Conservation (phyloP, 1,140 invertebrate genomes). For the Drosophila trapezifrons region DNA sequence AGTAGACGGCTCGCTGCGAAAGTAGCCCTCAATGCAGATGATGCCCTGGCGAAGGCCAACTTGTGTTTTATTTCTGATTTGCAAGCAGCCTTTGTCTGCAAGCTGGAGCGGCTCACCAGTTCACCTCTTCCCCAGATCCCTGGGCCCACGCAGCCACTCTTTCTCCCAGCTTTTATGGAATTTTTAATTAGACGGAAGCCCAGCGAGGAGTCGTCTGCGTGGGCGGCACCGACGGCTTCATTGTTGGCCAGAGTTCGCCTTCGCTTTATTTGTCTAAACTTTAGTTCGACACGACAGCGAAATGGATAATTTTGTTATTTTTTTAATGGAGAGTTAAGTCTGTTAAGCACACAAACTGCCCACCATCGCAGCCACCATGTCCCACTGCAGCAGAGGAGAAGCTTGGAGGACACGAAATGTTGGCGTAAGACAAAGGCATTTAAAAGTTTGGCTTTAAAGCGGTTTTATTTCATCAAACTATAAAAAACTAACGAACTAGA, state of each 20-base stretch:
- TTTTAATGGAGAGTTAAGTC: slow-evolving; percentile 14
- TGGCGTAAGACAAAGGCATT: not conserved
- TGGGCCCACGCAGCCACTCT: not conserved
- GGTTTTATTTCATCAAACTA: too few relatives aligned
- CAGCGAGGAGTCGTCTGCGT: slow-evolving; percentile 20
- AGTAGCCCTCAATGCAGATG: slow-evolving; percentile 59
- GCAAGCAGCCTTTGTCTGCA: slow-evolving; percentile 44
- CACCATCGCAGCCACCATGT: not conserved
- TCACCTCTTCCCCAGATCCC: slow-evolving; percentile 5
- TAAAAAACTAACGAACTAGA: too few relatives aligned
- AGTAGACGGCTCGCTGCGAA: slow-evolving; percentile 52
- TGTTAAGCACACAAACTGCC: slow-evolving; percentile 5
- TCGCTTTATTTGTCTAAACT: slow-evolving; percentile 25
- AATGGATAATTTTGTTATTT: slow-evolving; percentile 24
- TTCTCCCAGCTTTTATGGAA: slow-evolving; percentile 59
- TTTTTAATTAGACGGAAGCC: slow-evolving; percentile 69
- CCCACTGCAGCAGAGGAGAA: too few relatives aligned
- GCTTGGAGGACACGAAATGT: not conserved
- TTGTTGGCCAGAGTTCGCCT: slow-evolving; percentile 7
- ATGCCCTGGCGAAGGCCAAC: slow-evolving; percentile 29
- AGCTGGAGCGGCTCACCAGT: slow-evolving; percentile 3
- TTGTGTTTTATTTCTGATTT: slow-evolving; percentile 45
- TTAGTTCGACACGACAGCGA: slow-evolving; percentile 11
- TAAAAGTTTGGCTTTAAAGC: too few relatives aligned
- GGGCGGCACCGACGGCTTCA: slow-evolving; percentile 15